Conservation (phyloP, 1,140 invertebrate species). For the Drosophila obscura region DNA sequence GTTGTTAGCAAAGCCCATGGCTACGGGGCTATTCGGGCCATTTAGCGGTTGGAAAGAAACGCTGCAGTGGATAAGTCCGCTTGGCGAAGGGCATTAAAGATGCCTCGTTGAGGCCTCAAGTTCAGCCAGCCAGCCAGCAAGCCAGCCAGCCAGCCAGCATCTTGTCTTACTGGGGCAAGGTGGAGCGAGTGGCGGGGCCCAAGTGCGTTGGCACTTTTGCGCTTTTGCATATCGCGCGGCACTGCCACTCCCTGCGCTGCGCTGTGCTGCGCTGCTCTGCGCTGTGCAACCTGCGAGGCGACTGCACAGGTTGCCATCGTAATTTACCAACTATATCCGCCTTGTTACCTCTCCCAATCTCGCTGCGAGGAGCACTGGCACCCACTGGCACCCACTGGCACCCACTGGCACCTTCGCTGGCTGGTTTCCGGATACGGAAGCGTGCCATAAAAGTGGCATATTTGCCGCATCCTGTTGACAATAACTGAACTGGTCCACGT, state of each 20-base stretch:
- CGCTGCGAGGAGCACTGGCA: constrained; percentile 9
- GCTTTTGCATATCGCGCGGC: constrained; percentile 17
- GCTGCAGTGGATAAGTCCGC: background rate
- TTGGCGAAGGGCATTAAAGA: constrained; percentile 4
- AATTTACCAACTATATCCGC: constrained; percentile 78
- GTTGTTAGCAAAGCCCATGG: too few relatives aligned
- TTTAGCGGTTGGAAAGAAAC: background rate
- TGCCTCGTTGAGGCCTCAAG: constrained; percentile 1
- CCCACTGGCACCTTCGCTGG: constrained; percentile 2
- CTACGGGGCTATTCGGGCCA: background rate
- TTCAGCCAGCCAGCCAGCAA: background rate
- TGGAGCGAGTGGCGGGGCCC: background rate
- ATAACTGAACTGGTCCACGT: constrained; percentile 62
- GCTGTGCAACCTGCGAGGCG: constrained; percentile 28
- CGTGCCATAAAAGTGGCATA: constrained; percentile 74
- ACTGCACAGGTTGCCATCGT: constrained; percentile 57
- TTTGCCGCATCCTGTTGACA: constrained; percentile 78
- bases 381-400: background rate
- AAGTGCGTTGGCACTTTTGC: constrained; percentile 10
- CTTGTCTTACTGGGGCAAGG: constrained; percentile 12
- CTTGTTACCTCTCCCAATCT: constrained; percentile 36
- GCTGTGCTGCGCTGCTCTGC: background rate
- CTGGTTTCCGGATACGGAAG: constrained; percentile 57
- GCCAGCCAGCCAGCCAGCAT: background rate
- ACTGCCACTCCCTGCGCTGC: background rate